Base-by-base conservation (phyloP, 2,888 invertebrate species). In the Seira sanloemensis region DNA sequence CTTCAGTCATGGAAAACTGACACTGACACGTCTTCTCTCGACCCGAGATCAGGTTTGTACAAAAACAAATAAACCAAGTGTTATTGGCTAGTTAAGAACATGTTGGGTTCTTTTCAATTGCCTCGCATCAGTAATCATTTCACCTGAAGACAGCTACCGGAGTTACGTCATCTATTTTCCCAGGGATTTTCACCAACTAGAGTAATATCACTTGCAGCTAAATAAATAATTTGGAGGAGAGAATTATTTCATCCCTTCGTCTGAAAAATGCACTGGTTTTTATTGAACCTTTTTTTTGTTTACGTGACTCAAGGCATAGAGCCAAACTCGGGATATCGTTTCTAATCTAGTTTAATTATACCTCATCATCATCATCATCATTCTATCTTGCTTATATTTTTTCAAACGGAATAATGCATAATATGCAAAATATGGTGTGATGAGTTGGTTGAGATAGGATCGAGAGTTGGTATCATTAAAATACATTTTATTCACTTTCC, bases 91-190 rank as follows among this genome's bases (percentile, higher is more conserved):
- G n/a, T n/a, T n/a, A n/a, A n/a, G n/a, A n/a, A n/a, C n/a, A n/a
- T n/a, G n/a, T n/a, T n/a, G n/a, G n/a, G n/a, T n/a, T n/a, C n/a
- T n/a, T n/a, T n/a, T n/a, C n/a, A n/a, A n/a, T n/a, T n/a, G n/a
- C n/a, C n/a, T n/a, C n/a, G n/a, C n/a, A n/a, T n/a, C n/a, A n/a
- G n/a, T n/a, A n/a, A n/a, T n/a, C n/a, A n/a, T n/a, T n/a, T n/a
- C n/a, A n/a, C n/a, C n/a, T n/a, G n/a, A n/a, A n/a, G 12, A 37
- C 21, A 73, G 73, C 79, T 79, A 79, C 79, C 67, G 79, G 79
- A 79, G 54, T 79, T 79, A 79, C 78, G 78, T 79, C 79, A 67
- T 67, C 58, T 72, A 73, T 73, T 73, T 79, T 79, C 73, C 78
- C 73, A 79, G 23, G 73, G n/a, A n/a, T n/a, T n/a, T n/a, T n/a